A percentile compares a stretch with the other conserved stretches of the same genome.
phyloP scores from a whole-genome alignment of 2,113 vertebrate species.

The Eulacestoma nigropectus region DNA sequence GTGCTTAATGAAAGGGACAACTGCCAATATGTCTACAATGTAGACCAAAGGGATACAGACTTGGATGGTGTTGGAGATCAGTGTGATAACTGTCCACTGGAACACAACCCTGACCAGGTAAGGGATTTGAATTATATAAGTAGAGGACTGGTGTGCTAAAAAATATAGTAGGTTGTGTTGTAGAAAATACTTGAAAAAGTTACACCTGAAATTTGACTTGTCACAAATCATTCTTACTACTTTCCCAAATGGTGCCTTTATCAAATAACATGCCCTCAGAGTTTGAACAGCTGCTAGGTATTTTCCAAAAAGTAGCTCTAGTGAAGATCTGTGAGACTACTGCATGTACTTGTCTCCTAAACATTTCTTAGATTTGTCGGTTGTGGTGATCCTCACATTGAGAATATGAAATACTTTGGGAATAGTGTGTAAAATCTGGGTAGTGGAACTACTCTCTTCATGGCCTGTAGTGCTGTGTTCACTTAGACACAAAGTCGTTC shows the following conservation, averaged over 20 bases:
- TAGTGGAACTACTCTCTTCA: background rate
- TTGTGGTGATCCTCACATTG: background rate
- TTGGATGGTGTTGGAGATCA: constrained; percentile 95
- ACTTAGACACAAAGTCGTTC: background rate
- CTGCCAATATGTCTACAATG: constrained; percentile 95
- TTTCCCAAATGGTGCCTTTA: background rate
- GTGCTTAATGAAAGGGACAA: constrained; percentile 95
- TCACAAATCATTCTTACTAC: background rate
- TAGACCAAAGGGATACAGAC: constrained; percentile 94
- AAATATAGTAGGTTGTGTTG: background rate
- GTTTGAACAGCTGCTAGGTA: background rate
- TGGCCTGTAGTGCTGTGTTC: background rate
- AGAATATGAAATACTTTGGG: background rate
- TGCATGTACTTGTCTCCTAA: background rate
- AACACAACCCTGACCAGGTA: constrained; percentile 98
- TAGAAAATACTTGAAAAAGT: background rate
- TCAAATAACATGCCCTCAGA: background rate
- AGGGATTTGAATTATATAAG: background rate
- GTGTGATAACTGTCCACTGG: constrained; percentile 96
- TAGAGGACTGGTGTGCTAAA: background rate
- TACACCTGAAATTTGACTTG: background rate
- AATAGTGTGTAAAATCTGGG: background rate
- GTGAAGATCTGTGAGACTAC: background rate
- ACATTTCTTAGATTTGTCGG: background rate
- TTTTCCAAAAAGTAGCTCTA: background rate